These are phyloP conservation scores for Amblyornis subalaris DNA, from an alignment of 2,113 vertebrate species.

Conservation along the genomic window DNA sequence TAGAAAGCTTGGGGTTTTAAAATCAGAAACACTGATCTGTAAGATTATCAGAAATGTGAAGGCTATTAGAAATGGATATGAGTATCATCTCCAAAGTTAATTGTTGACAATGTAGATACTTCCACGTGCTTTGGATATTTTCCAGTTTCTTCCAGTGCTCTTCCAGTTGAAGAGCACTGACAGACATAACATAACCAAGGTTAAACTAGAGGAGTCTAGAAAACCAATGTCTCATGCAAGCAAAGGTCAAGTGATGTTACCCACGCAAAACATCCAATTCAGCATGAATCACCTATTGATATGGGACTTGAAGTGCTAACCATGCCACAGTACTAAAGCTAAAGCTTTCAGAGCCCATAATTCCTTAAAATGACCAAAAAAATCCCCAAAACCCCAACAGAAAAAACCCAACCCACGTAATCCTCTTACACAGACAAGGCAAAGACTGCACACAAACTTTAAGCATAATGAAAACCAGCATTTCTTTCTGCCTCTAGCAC, in stretches of 20 bases:
- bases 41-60: neutral
- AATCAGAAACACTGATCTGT: neutral
- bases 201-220: neutral
- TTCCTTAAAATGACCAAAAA: neutral
- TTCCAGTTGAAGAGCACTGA: neutral
- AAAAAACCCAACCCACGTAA: neutral
- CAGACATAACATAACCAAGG: neutral
- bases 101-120: neutral
- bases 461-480: constrained; percentile 44
- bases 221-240: neutral
- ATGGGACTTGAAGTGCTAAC: neutral
- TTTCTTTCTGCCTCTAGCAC: constrained; percentile 11
- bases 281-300: neutral
- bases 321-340: neutral
- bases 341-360: neutral
- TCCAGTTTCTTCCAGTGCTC: neutral
- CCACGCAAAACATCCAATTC: neutral
- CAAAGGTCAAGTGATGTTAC: neutral
- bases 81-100: neutral
- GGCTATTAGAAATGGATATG: neutral
- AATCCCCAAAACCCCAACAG: neutral
- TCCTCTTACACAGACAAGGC: neutral
- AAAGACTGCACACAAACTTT: constrained; percentile 13
- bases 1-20: neutral
- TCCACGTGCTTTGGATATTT: neutral